Evolutionary conservation across 2,113 vertebrate species (phyloP).

Genomic region (Numenius arquata): DNA sequence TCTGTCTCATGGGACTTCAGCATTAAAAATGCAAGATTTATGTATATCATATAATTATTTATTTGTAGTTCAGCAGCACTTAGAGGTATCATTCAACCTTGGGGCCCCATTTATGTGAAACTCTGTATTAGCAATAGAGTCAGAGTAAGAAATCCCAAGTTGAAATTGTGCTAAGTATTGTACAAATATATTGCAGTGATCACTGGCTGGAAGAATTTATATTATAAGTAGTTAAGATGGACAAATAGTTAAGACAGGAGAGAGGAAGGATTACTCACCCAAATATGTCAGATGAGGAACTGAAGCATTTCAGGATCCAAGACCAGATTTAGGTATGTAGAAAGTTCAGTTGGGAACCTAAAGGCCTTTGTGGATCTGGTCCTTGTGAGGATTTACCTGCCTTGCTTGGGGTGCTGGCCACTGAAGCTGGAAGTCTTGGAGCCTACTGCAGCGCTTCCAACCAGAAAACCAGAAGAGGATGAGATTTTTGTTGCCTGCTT

Average conservation of each 20-base stretch:
- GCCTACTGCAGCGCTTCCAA: not conserved
- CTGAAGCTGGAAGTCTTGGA: not conserved
- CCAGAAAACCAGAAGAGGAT: not conserved
- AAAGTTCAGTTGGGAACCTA: not conserved
- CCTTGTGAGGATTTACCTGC: not conserved
- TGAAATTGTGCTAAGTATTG: not conserved
- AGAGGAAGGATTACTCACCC: constrained; percentile 7
- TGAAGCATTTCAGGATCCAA: rapidly evolving
- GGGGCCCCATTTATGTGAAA: constrained; percentile 38
- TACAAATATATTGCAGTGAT: not conserved
- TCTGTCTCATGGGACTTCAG: constrained; percentile 42
- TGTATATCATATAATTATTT: constrained; percentile 64
- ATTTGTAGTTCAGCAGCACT: constrained; percentile 52
- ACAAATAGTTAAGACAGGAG: not conserved
- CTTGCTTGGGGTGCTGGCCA: rapidly evolving
- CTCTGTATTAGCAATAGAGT: not conserved
- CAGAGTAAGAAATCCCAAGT: constrained; percentile 20
- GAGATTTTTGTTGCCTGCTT: not conserved
- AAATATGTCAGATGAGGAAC: not conserved
- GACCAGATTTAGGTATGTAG: not conserved
- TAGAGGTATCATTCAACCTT: constrained; percentile 46
- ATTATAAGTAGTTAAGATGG: not conserved
- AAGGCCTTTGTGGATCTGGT: not conserved
- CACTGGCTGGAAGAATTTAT: not conserved
- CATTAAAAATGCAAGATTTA: constrained; percentile 66